Conservation (phyloP, 2,797 vertebrate genomes). For the Anas acuta region DNA sequence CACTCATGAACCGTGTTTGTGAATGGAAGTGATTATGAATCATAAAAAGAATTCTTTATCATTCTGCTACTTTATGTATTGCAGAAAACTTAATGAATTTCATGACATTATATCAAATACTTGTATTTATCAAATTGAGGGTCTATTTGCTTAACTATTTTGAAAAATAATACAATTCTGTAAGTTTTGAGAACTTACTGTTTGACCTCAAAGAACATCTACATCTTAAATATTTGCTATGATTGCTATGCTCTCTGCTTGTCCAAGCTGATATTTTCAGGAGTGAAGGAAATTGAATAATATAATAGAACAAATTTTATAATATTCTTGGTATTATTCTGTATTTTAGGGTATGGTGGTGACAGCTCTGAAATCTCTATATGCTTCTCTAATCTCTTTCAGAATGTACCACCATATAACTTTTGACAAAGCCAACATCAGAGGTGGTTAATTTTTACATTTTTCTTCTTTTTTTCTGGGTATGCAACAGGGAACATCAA, state of each 20-base stretch:
- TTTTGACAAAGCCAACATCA: not conserved
- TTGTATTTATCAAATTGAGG: not conserved
- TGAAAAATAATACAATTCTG: not conserved
- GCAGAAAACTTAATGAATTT: not conserved
- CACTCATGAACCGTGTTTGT: not conserved
- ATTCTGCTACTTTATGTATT: not conserved
- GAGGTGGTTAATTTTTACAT: not conserved
- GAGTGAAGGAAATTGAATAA: conserved; percentile 23
- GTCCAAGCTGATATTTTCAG: not conserved
- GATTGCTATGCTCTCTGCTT: not conserved
- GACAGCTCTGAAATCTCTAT: not conserved
- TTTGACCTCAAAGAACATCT: not conserved
- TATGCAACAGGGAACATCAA: not conserved
- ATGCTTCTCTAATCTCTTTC: not conserved
- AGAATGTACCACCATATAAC: not conserved
- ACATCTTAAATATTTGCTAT: not conserved
- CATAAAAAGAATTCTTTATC: not conserved
- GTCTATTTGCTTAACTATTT: not conserved
- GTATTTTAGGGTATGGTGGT: not conserved
- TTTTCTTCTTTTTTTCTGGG: not conserved
- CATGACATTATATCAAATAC: not conserved
- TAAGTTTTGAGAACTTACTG: not conserved
- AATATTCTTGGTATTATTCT: not conserved
- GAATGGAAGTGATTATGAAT: not conserved
- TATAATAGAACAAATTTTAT: conserved; percentile 4